Evolutionary conservation across 2,113 vertebrate genomes (phyloP).

Genomic region (Chaetops frenatus): DNA sequence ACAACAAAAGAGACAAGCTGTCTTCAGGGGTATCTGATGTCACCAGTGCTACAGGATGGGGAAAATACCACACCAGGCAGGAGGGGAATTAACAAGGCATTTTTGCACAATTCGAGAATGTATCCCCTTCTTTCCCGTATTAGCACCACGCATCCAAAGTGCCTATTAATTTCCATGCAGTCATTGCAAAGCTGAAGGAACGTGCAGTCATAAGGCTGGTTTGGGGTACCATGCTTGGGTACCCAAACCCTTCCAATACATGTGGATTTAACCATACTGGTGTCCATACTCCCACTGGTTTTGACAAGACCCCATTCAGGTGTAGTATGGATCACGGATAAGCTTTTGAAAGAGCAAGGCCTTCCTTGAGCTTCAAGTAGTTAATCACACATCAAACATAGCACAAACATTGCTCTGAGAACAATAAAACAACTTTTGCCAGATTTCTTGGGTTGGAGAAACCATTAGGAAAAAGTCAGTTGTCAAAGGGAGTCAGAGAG

Average conservation of each 20-base stretch:
- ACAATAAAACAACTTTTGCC: slow-evolving; percentile 35
- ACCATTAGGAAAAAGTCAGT: slow-evolving; percentile 31
- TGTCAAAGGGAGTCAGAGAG: background rate
- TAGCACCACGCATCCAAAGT: background rate
- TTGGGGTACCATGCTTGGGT: background rate
- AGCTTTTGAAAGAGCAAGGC: slow-evolving; percentile 6
- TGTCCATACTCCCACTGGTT: background rate
- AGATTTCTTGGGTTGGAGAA: slow-evolving; percentile 34
- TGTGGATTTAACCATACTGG: background rate
- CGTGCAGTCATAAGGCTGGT: background rate
- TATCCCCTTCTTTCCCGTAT: background rate
- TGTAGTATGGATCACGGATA: background rate
- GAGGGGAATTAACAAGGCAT: background rate
- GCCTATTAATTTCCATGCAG: slow-evolving; percentile 7
- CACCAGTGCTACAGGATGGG: background rate
- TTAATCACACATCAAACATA: background rate
- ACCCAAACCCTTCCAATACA: background rate
- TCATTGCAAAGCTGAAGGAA: slow-evolving; percentile 32
- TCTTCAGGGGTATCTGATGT: background rate
- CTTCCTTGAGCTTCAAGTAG: background rate
- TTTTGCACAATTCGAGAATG: background rate
- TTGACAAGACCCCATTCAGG: background rate
- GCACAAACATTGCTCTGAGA: background rate
- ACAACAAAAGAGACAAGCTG: slow-evolving; percentile 51
- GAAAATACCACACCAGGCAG: background rate